Percentiles rank a stretch among this genome's conserved stretches.
Conservation (phyloP, 2,797 vertebrate genomes). For the Anomalospiza imberbis region DNA sequence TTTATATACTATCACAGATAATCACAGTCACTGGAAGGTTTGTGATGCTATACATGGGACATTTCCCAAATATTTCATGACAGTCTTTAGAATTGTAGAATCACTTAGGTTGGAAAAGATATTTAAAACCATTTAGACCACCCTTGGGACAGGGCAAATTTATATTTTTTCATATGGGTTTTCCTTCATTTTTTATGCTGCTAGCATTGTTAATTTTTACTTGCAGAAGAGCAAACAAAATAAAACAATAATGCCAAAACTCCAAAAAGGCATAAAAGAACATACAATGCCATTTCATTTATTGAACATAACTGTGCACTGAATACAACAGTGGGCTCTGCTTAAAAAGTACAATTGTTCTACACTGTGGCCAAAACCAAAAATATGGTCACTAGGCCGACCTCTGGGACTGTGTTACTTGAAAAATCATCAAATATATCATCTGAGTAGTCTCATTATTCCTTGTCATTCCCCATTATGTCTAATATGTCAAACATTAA, state of each 20-base stretch:
- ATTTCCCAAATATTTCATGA: not conserved
- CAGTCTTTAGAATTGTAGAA: not conserved
- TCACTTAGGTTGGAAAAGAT: not conserved
- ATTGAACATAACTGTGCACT: not conserved
- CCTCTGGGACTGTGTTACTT: not conserved
- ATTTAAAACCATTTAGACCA: not conserved
- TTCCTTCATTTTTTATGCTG: not conserved
- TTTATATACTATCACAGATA: not conserved
- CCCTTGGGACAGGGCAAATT: not conserved
- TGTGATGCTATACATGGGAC: not conserved
- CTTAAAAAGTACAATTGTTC: not conserved
- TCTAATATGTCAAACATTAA: not conserved
- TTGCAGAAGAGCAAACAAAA: not conserved
- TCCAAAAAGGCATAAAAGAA: not conserved
- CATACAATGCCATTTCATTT: not conserved
- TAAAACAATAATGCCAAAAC: not conserved
- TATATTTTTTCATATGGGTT: not conserved
- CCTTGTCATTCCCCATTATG: not conserved
- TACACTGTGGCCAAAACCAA: not conserved
- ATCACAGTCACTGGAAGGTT: not conserved
- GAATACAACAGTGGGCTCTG: not conserved
- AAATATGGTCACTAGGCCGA: not conserved
- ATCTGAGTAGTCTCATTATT: not conserved
- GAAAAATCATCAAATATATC: not conserved
- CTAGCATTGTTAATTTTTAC: not conserved